Evolutionary conservation across 2,888 invertebrate genomes (phyloP).

Genomic region (Tethea ocularis): DNA sequence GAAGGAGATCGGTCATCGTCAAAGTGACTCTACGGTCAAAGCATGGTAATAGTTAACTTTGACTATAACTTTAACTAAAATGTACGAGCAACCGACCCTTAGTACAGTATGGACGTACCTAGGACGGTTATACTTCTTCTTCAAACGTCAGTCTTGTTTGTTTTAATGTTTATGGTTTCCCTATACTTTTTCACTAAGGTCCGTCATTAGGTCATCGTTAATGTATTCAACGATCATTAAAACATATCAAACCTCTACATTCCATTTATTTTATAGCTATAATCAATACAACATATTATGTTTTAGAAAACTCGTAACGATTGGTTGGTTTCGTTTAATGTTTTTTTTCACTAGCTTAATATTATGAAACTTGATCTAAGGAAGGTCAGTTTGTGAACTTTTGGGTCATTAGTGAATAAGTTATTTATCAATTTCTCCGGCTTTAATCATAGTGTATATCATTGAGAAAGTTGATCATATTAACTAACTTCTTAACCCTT

Average conservation of each 20-base stretch:
- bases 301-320: slow-evolving; percentile 21
- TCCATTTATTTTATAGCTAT: slow-evolving; percentile 24
- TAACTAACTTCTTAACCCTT: too few species aligned
- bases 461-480: too few species aligned
- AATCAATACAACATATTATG: slow-evolving; percentile 19
- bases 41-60: too few species aligned
- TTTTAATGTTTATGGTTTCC: background rate
- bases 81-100: too few species aligned
- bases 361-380: background rate
- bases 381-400: background rate
- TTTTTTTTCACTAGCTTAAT: background rate
- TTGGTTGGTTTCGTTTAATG: slow-evolving; percentile 10
- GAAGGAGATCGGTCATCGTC: too few species aligned
- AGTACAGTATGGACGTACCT: too few species aligned
- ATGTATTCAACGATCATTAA: background rate
- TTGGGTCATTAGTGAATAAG: background rate
- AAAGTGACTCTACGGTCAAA: too few species aligned
- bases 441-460: background rate
- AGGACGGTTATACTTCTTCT: too few species aligned
- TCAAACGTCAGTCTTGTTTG: background rate
- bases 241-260: slow-evolving; percentile 18
- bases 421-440: background rate
- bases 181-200: background rate
- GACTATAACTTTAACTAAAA: too few species aligned
- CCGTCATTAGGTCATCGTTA: background rate